Base-by-base conservation (phyloP, 2,888 invertebrate species). In the Malthinus seriepunctatus region DNA sequence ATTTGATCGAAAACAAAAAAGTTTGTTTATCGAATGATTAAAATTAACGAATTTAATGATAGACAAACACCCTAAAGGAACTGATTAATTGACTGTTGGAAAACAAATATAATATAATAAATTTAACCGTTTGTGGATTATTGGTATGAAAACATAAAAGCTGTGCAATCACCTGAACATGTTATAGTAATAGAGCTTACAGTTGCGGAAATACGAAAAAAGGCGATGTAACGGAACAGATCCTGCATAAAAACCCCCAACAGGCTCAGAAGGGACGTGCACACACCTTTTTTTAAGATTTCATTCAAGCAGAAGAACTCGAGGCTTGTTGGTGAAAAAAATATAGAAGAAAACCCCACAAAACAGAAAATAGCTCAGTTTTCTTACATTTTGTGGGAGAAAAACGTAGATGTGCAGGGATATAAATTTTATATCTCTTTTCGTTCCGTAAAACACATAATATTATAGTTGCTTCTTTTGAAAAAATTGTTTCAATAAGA, bases 211-310 rank as follows among this genome's bases (percentile, higher is more conserved):
- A 55, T 39, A 53, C 39, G 55, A 49, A 49, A 54, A 55, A 55
- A 55, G 23, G 23, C 55, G 49, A 55, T 48, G 55, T 55, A 55
- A 55, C 42, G 49, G 47, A 55, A 35, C 55, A 54, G 54, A 54
- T 54, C 54, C 54, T 54, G 47, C 54, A 54, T 54, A 54, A 54
- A 54, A 54, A 54, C 46, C 47, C 54, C 54, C 54, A 47, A 42
- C 47, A 35, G 54, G 47, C 38, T 54, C 52, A 31, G 52, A 52
- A 52, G 23, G 23, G 23, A 35, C 37, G 37, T 45, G 52, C 52
- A 32, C 44, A 52, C 45, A 52, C 52, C 52, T 54, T 48, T 47
- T 45, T 54, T 54, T 54, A 46, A 46, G 47, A 38, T 54, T 47
- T 54, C 38, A 54, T 38, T 46, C 54, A 54, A 47, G 54, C 46